phyloP scores from a whole-genome alignment of 1,140 invertebrate genomes.

The Fopius arisanus region DNA sequence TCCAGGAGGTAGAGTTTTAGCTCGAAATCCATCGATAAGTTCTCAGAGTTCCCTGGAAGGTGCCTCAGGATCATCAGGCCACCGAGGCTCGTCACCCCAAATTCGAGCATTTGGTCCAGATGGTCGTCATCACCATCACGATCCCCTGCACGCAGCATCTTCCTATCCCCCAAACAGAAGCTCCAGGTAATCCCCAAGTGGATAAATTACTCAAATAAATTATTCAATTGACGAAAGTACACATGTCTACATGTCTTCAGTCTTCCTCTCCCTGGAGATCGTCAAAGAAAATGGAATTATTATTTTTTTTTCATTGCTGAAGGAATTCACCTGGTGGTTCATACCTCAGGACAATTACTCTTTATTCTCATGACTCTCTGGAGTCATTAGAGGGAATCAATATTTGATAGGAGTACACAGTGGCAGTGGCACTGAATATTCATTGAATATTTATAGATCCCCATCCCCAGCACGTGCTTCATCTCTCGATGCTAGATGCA shows the following conservation, averaged over 20 bases:
- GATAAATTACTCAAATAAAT: too few species aligned
- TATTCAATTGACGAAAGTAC: too few species aligned
- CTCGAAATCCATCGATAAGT: slow-evolving; percentile 79
- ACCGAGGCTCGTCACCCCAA: slow-evolving; percentile 80
- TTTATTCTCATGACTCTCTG: background rate
- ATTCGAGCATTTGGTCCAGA: slow-evolving; percentile 80
- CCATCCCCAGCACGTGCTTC: slow-evolving; percentile 78
- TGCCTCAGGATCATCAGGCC: slow-evolving; percentile 70
- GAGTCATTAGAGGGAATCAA: background rate
- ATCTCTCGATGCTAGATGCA: slow-evolving; percentile 75
- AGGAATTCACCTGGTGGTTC: too few species aligned
- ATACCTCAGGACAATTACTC: slow-evolving; percentile 10
- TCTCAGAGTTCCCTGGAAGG: slow-evolving; percentile 81
- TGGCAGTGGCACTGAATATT: slow-evolving; percentile 6
- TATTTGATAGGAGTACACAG: background rate
- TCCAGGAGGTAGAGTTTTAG: slow-evolving; percentile 40
- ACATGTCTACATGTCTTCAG: too few species aligned
- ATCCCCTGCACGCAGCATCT: slow-evolving; percentile 60
- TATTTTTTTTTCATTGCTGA: too few species aligned
- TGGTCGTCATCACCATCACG: slow-evolving; percentile 66
- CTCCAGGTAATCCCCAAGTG: slow-evolving; percentile 59
- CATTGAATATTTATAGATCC: slow-evolving; percentile 63
- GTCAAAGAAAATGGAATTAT: too few species aligned
- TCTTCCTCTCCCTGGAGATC: too few species aligned
- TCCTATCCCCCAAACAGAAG: slow-evolving; percentile 61